Evolutionary conservation across 2,888 invertebrate species (phyloP).

Genomic region (Habrosyne pyritoides): DNA sequence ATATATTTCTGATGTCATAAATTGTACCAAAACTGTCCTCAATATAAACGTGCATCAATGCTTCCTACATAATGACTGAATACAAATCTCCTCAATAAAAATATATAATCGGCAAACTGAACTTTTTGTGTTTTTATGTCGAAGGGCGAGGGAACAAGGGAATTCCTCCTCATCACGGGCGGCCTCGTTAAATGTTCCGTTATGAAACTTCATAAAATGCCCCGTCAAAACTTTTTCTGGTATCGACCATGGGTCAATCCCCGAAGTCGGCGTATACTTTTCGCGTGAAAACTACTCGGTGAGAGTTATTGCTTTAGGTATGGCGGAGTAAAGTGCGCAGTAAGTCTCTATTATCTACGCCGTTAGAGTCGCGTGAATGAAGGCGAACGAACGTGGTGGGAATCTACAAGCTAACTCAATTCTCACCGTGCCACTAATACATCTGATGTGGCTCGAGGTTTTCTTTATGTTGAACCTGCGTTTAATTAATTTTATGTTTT

Average conservation of each 20-base stretch:
- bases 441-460: constrained; percentile 39
- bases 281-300: constrained; percentile 64
- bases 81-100: constrained; percentile 1
- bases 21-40: not conserved
- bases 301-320: constrained; percentile 76
- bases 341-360: constrained; percentile 82
- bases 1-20: not conserved
- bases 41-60: not conserved
- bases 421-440: constrained; percentile 54
- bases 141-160: constrained; percentile 15
- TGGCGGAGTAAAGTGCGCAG: constrained; percentile 77
- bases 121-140: constrained; percentile 36
- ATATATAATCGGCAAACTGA: constrained; percentile 7
- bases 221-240: constrained; percentile 47
- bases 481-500: constrained; percentile 45
- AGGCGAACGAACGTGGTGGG: constrained; percentile 74
- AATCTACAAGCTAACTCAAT: constrained; percentile 73
- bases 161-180: constrained; percentile 27
- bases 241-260: constrained; percentile 49
- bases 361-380: constrained; percentile 81
- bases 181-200: constrained; percentile 41
- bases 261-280: constrained; percentile 49
- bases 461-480: constrained; percentile 43
- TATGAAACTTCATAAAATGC: constrained; percentile 43
- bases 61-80: not conserved